Evolutionary conservation across 2,113 vertebrate species (phyloP), one percentile per base, ranked within the genome.

Genomic region (Acrocephalus arundinaceus): DNA sequence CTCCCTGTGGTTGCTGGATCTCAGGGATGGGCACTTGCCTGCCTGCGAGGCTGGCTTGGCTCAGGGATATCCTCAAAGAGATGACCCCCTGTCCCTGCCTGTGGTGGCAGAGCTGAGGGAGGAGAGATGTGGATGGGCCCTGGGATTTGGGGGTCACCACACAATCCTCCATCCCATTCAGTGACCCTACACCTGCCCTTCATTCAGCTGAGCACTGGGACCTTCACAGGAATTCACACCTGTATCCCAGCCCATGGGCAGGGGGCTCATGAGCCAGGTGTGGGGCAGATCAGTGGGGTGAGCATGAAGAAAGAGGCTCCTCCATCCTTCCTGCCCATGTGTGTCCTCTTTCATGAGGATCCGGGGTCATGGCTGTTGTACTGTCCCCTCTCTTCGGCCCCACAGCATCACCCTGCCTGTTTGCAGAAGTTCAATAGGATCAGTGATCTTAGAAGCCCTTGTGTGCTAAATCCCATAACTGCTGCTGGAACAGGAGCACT

Each of bases 131-230:
- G 52, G 62, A 3, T 13, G 8, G 13, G 13, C 11, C 4, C 25
- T 41, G 31, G 33, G 7, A 2, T 82, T 52, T 46, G 22, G 70
- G 70, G 35, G 4, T 66, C 45, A 20, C 43, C 3, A 1, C 4
- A 1, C 25, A 2, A 24, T 22, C 39, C 43, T 51, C 62, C 54
- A 5, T 4, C 62, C 28, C 77, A n/a, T 13, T 27, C 57, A 21
- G 1, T 0, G 7, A 1, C 61, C 31, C n/a, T 1, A 2, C 30
- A 5, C 0, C 0, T 23, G 55, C 28, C 46, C 49, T 16, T 39
- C 2, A 1, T n/a, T 43, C 41, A 7, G 41, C 46, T 14, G 37
- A 27, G 58, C 13, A 0, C 3, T 9, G 51, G 31, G 6, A 48
- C 15, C 7, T 22, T 1, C 1, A 1, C 2, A 31, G 2, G 1